phyloP scores from a whole-genome alignment of 2,888 invertebrate genomes.

The Lithophane semibrunnea region DNA sequence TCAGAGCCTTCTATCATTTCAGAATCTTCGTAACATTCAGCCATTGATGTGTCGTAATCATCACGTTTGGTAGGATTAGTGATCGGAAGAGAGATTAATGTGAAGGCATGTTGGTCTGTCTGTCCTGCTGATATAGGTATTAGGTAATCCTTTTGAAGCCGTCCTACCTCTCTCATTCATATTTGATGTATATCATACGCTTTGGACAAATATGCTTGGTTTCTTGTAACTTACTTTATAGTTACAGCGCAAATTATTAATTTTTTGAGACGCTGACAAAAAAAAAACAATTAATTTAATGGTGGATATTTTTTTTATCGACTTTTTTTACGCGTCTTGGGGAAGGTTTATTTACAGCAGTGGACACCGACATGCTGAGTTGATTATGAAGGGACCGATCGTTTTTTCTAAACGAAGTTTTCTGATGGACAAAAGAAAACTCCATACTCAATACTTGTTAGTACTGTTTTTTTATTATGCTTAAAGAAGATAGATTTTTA shows the following conservation, averaged over 20 bases:
- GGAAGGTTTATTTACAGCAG: too few species aligned
- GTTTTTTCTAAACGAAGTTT: too few species aligned
- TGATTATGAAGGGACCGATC: neutral
- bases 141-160: constrained; percentile 37
- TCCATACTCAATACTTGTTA: too few species aligned
- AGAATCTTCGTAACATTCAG: neutral
- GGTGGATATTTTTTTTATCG: too few species aligned
- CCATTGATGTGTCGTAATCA: constrained; percentile 19
- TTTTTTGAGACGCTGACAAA: too few species aligned
- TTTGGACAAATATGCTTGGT: neutral
- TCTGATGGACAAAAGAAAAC: too few species aligned
- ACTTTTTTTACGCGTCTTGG: neutral
- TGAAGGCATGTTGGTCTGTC: constrained; percentile 33
- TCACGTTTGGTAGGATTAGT: constrained; percentile 31
- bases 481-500: too few species aligned
- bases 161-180: constrained; percentile 26
- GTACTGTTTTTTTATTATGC: too few species aligned
- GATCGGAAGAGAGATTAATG: constrained; percentile 42
- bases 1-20: constrained; percentile 3
- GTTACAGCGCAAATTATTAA: too few species aligned
- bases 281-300: too few species aligned
- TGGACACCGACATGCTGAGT: too few species aligned
- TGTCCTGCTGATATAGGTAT: constrained; percentile 40
- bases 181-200: constrained; percentile 36
- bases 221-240: constrained; percentile 2